Conservation (phyloP, 1,140 invertebrate genomes). For the Phthorimaea operculella region DNA sequence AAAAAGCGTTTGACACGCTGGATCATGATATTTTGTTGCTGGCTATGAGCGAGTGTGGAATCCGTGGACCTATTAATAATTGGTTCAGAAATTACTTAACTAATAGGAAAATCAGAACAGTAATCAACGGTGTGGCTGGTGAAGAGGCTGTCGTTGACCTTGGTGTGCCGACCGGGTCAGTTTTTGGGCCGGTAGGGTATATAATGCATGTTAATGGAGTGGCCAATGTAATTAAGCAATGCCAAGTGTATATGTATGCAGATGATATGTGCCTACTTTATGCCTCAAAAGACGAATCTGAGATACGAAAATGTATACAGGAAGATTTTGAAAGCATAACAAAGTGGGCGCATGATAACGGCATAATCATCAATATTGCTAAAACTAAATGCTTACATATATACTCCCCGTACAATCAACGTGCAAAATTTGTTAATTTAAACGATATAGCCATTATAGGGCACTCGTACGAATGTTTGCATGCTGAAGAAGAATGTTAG, state of each 20-base stretch:
- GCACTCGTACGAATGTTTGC: no score
- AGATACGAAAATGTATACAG: conserved; percentile 1
- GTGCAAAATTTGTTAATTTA: no score
- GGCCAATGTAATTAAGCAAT: conserved; percentile 10
- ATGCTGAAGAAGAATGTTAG: no score
- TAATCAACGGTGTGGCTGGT: neutral
- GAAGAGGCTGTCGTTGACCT: neutral
- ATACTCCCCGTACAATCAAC: no score
- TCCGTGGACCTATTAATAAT: conserved; percentile 14
- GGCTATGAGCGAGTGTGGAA: conserved; percentile 21
- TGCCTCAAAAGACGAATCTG: neutral
- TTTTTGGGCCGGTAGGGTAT: conserved; percentile 20
- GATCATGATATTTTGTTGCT: conserved; percentile 14
- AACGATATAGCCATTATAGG: no score
- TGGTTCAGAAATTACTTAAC: conserved; percentile 12
- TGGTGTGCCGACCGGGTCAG: conserved; percentile 19
- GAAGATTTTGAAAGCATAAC: neutral
- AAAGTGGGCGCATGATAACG: neutral
- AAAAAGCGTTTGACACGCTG: conserved; percentile 22
- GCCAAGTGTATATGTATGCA: conserved; percentile 12
- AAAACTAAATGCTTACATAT: no score
- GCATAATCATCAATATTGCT: no score
- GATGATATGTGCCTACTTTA: conserved; percentile 15
- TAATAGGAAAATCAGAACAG: conserved; percentile 6
- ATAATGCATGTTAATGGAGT: conserved; percentile 23